Percentiles rank a stretch among this genome's conserved stretches.
These are phyloP conservation scores for Sciurus carolinensis DNA, from an alignment of 2,797 vertebrate species.

Conservation along the genomic window DNA sequence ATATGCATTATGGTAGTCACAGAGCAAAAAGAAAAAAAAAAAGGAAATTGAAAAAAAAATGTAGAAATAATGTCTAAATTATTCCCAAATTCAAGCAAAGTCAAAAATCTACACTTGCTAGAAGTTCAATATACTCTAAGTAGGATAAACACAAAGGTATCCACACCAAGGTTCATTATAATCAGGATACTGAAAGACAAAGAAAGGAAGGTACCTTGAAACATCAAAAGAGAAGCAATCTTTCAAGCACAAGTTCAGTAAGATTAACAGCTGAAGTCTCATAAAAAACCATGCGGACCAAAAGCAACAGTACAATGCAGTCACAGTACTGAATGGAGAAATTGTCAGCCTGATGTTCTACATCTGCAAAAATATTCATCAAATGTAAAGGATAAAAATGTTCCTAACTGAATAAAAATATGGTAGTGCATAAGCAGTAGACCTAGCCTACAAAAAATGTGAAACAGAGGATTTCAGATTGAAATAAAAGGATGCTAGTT, in stretches of 20 bases:
- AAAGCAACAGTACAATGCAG: not conserved
- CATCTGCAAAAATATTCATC: not conserved
- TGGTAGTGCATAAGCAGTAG: not conserved
- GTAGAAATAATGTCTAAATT: not conserved
- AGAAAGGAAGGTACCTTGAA: not conserved
- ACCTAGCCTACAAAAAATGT: not conserved
- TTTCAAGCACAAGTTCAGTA: not conserved
- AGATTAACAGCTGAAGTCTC: not conserved
- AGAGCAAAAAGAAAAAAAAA: not conserved
- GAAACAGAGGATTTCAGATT: not conserved
- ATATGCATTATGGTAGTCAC: not conserved
- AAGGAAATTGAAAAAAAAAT: not conserved
- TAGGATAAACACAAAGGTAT: not conserved
- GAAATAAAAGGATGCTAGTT: not conserved
- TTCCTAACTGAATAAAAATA: not conserved
- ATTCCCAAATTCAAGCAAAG: slow-evolving; percentile 14
- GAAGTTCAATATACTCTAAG: not conserved
- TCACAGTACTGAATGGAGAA: not conserved
- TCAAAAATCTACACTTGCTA: not conserved
- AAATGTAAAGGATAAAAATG: not conserved
- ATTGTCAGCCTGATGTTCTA: not conserved
- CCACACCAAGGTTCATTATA: not conserved
- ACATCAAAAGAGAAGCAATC: not conserved
- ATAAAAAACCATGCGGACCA: not conserved
- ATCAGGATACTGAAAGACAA: not conserved